Evolutionary conservation across 2,888 invertebrate species (phyloP).

Genomic region (Brenthis ino): DNA sequence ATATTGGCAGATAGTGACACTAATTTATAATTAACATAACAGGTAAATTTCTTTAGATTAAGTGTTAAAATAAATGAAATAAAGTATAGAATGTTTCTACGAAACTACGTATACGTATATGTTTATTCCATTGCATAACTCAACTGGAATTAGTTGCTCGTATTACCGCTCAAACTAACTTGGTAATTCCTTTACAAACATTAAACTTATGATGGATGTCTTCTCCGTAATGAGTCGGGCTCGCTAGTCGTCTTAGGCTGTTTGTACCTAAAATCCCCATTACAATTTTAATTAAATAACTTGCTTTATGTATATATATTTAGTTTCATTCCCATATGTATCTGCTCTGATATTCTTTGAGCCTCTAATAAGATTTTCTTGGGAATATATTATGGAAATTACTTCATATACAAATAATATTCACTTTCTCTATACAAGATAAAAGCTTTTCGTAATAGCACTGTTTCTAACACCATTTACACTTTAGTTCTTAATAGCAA

Average conservation of each 20-base stretch:
- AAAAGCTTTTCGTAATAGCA: no score
- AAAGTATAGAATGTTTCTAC: not conserved
- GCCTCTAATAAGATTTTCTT: no score
- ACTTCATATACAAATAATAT: no score
- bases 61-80: conserved; percentile 8
- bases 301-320: conserved; percentile 4
- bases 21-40: not conserved
- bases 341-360: no score
- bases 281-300: conserved; percentile 20
- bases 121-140: conserved; percentile 26
- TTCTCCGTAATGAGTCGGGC: conserved; percentile 36
- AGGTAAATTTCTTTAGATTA: not conserved
- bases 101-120: conserved; percentile 8
- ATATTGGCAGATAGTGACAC: not conserved
- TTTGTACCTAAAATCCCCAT: conserved; percentile 22
- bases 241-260: conserved; percentile 25
- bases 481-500: no score
- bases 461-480: no score
- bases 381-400: no score
- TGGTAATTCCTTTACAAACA: conserved; percentile 39
- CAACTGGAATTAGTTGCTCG: conserved; percentile 28
- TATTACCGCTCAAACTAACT: conserved; percentile 34
- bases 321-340: not conserved
- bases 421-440: no score
- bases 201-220: conserved; percentile 41